Evolutionary conservation across 2,888 invertebrate species (phyloP).

Genomic region (Tenthredo mesomela): DNA sequence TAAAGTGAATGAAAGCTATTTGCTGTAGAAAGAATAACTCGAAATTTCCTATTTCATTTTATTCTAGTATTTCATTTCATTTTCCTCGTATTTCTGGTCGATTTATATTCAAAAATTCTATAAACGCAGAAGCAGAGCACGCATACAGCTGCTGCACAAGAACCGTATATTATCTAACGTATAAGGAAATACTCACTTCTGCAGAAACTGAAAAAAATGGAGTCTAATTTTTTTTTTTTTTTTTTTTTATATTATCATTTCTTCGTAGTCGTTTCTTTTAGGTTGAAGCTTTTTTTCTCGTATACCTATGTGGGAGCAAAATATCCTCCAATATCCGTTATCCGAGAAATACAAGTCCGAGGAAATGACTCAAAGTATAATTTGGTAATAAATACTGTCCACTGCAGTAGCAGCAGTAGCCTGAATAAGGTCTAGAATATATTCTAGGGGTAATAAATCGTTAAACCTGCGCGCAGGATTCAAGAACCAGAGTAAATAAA

Average conservation of each 20-base stretch:
- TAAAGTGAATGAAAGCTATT: background rate
- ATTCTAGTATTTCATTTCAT: background rate
- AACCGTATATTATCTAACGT: background rate
- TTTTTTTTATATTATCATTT: background rate
- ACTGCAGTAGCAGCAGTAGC: background rate
- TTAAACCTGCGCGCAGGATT: background rate
- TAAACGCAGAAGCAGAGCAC: background rate
- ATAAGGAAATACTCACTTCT: background rate
- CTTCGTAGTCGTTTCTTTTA: background rate
- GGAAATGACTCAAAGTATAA: background rate
- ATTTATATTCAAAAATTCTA: background rate
- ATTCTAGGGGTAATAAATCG: background rate
- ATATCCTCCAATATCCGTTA: background rate
- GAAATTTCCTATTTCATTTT: background rate
- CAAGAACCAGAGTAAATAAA: conserved; percentile 1
- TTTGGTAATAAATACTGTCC: conserved; percentile 17
- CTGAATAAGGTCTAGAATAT: background rate
- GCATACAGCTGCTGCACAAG: background rate
- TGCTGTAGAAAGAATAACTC: background rate
- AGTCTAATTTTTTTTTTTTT: background rate
- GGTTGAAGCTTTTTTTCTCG: background rate
- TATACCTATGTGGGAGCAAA: background rate
- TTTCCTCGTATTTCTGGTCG: background rate
- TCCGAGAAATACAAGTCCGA: background rate
- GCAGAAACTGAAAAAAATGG: background rate